These are phyloP conservation scores for Conopomorpha cramerella DNA, from an alignment of 1,140 invertebrate species.

Conservation along the genomic window DNA sequence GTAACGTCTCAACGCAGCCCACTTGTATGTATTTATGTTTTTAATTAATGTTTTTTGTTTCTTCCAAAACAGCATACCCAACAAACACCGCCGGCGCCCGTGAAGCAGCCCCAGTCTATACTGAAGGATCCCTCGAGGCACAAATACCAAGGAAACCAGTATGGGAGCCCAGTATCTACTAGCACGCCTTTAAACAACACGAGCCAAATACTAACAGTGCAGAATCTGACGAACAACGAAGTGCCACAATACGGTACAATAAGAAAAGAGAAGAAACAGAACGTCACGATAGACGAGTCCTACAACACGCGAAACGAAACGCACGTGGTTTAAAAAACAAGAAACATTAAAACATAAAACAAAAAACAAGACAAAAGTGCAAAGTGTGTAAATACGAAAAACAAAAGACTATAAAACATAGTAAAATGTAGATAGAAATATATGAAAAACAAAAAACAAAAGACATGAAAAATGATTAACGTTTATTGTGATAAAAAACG, in stretches of 20 bases:
- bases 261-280: constrained; percentile 55
- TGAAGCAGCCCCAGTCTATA: constrained; percentile 64
- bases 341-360: no score
- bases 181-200: constrained; percentile 42
- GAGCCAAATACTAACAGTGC: constrained; percentile 54
- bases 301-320: constrained; percentile 47
- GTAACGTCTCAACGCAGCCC: no score
- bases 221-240: constrained; percentile 45
- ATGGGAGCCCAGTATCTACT: constrained; percentile 43
- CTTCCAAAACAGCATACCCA: no score
- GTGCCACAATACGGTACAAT: constrained; percentile 56
- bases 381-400: background rate
- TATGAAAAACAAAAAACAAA: no score
- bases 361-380: constrained; percentile 2
- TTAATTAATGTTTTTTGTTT: no score
- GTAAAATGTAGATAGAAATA: no score
- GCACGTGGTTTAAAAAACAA: constrained; percentile 38
- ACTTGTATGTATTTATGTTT: no score
- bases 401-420: no score
- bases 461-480: no score
- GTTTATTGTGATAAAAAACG: no score
- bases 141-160: constrained; percentile 61
- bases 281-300: constrained; percentile 48
- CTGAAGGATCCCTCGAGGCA: constrained; percentile 64
- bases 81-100: constrained; percentile 28